Evolutionary conservation across 2,888 invertebrate species (phyloP).

Genomic region (Onthophagus sagittarius): DNA sequence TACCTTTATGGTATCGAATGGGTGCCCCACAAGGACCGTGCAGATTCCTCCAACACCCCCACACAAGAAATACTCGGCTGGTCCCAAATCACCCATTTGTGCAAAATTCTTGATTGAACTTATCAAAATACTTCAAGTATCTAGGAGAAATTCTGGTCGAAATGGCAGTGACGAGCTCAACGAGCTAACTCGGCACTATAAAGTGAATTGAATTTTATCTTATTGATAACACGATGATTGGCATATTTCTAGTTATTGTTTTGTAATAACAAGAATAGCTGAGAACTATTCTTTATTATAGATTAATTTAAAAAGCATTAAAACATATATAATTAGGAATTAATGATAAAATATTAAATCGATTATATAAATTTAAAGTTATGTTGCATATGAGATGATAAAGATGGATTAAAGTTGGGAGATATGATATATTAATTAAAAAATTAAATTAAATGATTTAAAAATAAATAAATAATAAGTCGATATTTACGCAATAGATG

Average conservation of each 20-base stretch:
- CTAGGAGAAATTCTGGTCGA: neutral
- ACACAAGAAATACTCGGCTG: constrained; percentile 90
- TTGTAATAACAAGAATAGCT: neutral
- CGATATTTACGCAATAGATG: too few relatives aligned
- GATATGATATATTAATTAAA: too few relatives aligned
- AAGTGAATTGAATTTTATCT: neutral
- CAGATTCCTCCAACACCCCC: constrained; percentile 97
- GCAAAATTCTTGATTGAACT: too few relatives aligned
- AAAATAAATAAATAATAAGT: too few relatives aligned
- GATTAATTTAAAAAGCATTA: neutral
- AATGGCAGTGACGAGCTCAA: neutral
- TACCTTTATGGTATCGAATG: constrained; percentile 92
- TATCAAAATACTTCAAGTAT: constrained; percentile 12
- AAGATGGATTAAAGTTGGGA: too few relatives aligned
- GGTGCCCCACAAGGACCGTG: constrained; percentile 92
- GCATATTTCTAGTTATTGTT: neutral
- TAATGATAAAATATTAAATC: too few relatives aligned
- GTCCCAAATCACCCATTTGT: constrained; percentile 55
- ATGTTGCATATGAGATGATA: too few relatives aligned
- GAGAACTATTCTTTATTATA: neutral
- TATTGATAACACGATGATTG: neutral
- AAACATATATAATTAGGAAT: too few relatives aligned
- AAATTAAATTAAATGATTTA: too few relatives aligned
- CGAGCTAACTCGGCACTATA: neutral
- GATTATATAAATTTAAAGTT: too few relatives aligned